Conservation (phyloP, 2,888 invertebrate genomes). For the Coelinius sp. region DNA sequence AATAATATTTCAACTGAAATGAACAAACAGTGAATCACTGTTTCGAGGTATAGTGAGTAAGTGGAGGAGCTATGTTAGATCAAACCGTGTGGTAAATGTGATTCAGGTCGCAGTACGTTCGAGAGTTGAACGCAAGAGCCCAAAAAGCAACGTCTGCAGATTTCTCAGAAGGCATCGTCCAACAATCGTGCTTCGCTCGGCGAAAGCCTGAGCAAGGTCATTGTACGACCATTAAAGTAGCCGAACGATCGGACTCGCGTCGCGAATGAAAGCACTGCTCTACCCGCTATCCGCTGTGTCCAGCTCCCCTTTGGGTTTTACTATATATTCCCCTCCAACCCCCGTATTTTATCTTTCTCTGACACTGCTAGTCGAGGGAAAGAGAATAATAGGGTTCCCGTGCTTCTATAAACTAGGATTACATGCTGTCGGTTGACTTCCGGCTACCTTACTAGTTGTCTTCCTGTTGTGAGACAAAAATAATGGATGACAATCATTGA, state of each 20-base stretch:
- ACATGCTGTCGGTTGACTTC: constrained; percentile 6
- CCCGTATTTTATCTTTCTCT: constrained; percentile 21
- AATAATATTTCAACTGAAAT: neutral
- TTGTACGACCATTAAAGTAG: constrained; percentile 59
- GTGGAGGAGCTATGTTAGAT: neutral
- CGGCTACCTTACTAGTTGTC: neutral
- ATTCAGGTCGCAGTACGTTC: constrained; percentile 25
- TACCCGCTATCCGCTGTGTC: neutral
- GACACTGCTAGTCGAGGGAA: neutral
- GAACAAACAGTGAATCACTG: constrained; percentile 11
- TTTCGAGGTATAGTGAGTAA: constrained; percentile 3
- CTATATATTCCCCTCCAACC: constrained; percentile 28
- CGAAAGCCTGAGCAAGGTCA: constrained; percentile 59
- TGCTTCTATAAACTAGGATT: constrained; percentile 14
- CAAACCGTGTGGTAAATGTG: constrained; percentile 16
- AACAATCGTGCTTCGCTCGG: constrained; percentile 46
- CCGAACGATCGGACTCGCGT: constrained; percentile 50
- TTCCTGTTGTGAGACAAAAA: neutral
- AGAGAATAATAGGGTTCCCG: constrained; percentile 10
- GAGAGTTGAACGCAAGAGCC: constrained; percentile 18
- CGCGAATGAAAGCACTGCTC: constrained; percentile 54
- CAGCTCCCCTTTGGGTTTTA: neutral
- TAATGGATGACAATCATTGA: neutral
- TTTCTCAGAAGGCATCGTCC: constrained; percentile 33
- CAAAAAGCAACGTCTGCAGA: constrained; percentile 32